Conservation (phyloP, 35 echinoderm and acorn worm genomes). For the Chiridota heheva region DNA sequence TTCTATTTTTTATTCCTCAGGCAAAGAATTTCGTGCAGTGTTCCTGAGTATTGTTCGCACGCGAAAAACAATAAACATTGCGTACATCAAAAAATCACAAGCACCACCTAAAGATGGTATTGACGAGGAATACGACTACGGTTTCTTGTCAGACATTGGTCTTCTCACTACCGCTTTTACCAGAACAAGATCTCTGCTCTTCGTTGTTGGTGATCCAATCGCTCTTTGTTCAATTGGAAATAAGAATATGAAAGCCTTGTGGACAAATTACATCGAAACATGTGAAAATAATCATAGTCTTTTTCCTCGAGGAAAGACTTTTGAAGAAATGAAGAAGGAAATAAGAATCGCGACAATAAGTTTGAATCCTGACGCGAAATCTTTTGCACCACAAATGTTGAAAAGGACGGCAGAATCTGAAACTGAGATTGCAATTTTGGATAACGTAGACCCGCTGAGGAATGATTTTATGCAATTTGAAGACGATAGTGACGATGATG, state of each 20-base stretch:
- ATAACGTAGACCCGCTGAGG: too few species aligned
- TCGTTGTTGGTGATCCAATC: slow-evolving; percentile 33
- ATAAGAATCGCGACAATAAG: too few species aligned
- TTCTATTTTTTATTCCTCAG: background rate
- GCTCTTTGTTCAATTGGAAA: slow-evolving; percentile 10
- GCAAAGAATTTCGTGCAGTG: slow-evolving; percentile 20
- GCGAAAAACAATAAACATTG: slow-evolving; percentile 1
- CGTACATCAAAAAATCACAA: background rate
- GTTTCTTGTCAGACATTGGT: slow-evolving; percentile 28
- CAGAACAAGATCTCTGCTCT: slow-evolving; percentile 4
- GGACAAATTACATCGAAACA: slow-evolving; percentile 12
- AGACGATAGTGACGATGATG: slow-evolving; percentile 56
- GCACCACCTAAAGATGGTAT: background rate
- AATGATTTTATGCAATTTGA: too few species aligned
- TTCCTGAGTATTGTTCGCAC: slow-evolving; percentile 35
- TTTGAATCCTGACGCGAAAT: slow-evolving; percentile 45
- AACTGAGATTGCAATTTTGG: too few species aligned
- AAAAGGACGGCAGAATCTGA: too few species aligned
- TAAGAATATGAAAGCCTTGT: background rate
- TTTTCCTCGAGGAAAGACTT: slow-evolving; percentile 9
- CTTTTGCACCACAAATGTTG: too few species aligned
- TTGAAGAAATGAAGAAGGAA: background rate
- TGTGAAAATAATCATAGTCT: background rate
- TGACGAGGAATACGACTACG: background rate
- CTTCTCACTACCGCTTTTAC: slow-evolving; percentile 28